Percentiles rank a stretch among this genome's conserved stretches.
Evolutionary conservation across 2,113 vertebrate genomes (phyloP).

Genomic region (Gambusia affinis): DNA sequence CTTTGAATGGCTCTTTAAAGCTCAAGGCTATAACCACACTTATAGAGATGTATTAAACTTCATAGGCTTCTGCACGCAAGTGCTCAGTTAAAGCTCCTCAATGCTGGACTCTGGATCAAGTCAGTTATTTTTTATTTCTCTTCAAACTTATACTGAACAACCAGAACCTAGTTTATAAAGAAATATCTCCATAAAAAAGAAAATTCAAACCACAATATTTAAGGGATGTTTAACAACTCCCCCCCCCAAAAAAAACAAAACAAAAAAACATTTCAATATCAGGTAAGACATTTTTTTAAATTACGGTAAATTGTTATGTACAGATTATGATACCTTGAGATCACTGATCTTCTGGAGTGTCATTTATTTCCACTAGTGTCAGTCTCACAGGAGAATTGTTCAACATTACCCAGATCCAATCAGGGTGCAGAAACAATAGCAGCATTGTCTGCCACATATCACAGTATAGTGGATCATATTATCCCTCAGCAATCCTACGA

Average conservation of each 20-base stretch:
- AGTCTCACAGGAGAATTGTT: conserved; percentile 22
- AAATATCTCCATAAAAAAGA: too few species aligned
- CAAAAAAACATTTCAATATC: neutral
- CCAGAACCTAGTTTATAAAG: too few species aligned
- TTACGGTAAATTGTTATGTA: neutral
- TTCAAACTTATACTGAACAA: too few species aligned
- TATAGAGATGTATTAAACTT: too few species aligned
- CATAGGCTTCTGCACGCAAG: too few species aligned
- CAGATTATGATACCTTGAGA: neutral
- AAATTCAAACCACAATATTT: too few species aligned
- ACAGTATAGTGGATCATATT: conserved; percentile 40
- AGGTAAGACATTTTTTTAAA: neutral
- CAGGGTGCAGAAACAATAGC: conserved; percentile 45
- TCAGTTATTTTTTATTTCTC: too few species aligned
- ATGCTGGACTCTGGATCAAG: too few species aligned
- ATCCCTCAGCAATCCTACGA: conserved; percentile 31
- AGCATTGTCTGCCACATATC: conserved; percentile 27
- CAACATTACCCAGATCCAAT: conserved; percentile 44
- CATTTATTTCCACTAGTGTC: conserved; percentile 34
- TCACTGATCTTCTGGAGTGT: conserved; percentile 9
- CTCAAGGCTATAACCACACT: too few species aligned
- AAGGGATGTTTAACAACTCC: neutral
- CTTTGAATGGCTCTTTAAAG: too few species aligned
- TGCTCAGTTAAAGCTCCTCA: too few species aligned
- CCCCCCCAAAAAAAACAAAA: too few species aligned